Conservation (phyloP, 92 coral and sea anemone species). For the Desmophyllum pertusum region DNA sequence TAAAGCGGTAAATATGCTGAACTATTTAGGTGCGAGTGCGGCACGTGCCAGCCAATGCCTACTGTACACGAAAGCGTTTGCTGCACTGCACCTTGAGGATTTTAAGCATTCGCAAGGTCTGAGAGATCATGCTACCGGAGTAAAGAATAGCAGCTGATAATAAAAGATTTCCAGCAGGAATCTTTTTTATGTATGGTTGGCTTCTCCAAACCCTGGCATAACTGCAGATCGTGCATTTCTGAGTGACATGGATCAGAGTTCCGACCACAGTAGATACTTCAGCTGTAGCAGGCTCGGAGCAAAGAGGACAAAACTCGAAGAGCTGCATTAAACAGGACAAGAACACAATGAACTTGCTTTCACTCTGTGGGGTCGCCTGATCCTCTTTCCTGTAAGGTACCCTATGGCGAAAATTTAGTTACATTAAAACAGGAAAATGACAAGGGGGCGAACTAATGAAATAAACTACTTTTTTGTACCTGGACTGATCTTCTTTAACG, state of each 20-base stretch:
- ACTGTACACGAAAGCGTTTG: no score
- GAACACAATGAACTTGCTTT: neutral
- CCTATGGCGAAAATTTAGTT: no score
- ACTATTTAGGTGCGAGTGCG: no score
- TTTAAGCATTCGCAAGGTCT: slow-evolving; percentile 15
- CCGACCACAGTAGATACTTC: neutral
- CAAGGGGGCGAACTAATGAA: no score
- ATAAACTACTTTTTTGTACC: neutral
- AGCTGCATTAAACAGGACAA: slow-evolving; percentile 1
- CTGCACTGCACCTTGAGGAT: slow-evolving; percentile 23
- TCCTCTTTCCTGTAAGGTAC: no score
- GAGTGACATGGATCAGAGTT: neutral
- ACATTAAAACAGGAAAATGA: no score
- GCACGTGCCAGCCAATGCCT: no score
- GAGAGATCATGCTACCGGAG: slow-evolving; percentile 13
- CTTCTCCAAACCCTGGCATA: slow-evolving; percentile 12
- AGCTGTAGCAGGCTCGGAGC: neutral
- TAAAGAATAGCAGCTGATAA: slow-evolving; percentile 34
- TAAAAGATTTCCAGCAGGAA: slow-evolving; percentile 40
- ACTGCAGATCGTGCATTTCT: neutral
- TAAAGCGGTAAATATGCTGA: no score
- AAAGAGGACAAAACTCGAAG: neutral
- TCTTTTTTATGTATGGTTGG: slow-evolving; percentile 29
- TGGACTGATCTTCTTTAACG: neutral
- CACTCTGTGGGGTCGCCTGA: neutral